These are phyloP conservation scores for Caradrina kadenii DNA, from an alignment of 2,888 invertebrate genomes.

Conservation along the genomic window DNA sequence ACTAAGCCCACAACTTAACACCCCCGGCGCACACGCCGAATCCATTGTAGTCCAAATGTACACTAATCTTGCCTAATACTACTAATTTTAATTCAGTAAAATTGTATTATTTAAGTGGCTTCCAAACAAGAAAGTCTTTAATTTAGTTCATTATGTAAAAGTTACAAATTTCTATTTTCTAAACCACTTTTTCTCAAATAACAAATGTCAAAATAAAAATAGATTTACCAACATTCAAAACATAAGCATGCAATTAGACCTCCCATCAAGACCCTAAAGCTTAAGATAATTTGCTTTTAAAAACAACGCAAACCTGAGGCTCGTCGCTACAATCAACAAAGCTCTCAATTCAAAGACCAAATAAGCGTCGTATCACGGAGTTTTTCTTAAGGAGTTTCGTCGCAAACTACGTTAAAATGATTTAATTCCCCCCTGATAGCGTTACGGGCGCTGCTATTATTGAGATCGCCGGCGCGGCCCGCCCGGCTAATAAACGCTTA, in stretches of 20 bases:
- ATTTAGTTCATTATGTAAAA: no score
- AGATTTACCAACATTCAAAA: no score
- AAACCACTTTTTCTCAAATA: no score
- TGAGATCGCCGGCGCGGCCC: conserved; percentile 82
- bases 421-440: conserved; percentile 89
- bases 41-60: conserved; percentile 17
- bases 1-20: conserved; percentile 71
- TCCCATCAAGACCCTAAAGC: conserved; percentile 54
- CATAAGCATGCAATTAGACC: no score
- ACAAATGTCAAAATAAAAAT: no score
- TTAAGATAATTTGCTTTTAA: conserved; percentile 68
- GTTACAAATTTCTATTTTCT: no score
- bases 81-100: no score
- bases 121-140: no score
- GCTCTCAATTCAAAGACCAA: conserved; percentile 80
- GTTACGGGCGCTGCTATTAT: conserved; percentile 81
- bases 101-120: not conserved
- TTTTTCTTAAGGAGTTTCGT: conserved; percentile 83
- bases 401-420: conserved; percentile 89
- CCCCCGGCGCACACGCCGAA: conserved; percentile 57
- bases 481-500: conserved; percentile 90
- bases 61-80: conserved; percentile 41
- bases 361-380: conserved; percentile 80
- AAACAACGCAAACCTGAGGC: conserved; percentile 70
- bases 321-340: conserved; percentile 69